Conservation (phyloP, 2,888 invertebrate genomes). For the Parnassius orleans region DNA sequence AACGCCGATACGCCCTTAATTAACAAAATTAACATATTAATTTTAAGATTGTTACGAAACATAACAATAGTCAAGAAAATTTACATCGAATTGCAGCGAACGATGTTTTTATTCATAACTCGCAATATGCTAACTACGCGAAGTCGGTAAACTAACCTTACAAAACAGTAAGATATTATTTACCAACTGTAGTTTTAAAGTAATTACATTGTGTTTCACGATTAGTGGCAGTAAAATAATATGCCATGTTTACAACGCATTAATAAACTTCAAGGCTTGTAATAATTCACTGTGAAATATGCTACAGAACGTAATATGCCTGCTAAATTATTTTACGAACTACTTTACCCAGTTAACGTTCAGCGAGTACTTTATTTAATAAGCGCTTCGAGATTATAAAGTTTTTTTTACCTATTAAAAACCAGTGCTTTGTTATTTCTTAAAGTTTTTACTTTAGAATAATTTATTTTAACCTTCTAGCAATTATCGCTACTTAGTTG, state of each 20-base stretch:
- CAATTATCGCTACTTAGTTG: too few relatives aligned
- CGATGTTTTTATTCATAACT: not conserved
- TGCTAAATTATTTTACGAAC: slow-evolving; percentile 23
- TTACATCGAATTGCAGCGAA: too few relatives aligned
- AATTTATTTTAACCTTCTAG: too few relatives aligned
- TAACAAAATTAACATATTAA: not conserved
- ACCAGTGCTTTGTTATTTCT: too few relatives aligned
- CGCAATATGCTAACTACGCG: not conserved
- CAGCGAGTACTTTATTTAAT: slow-evolving; percentile 11
- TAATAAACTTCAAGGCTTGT: slow-evolving; percentile 27
- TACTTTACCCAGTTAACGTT: slow-evolving; percentile 25
- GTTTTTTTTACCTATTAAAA: too few relatives aligned
- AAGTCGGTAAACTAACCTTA: not conserved
- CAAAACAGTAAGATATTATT: slow-evolving; percentile 21
- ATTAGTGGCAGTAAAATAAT: slow-evolving; percentile 26
- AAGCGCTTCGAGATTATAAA: not conserved
- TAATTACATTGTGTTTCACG: slow-evolving; percentile 24
- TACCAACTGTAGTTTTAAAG: slow-evolving; percentile 20
- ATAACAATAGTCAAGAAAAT: too few relatives aligned
- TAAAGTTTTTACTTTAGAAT: too few relatives aligned
- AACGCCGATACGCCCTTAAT: too few relatives aligned
- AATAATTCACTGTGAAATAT: slow-evolving; percentile 27
- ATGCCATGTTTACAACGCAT: slow-evolving; percentile 28
- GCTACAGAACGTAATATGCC: slow-evolving; percentile 15
- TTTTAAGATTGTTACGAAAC: too few relatives aligned